phyloP scores from a whole-genome alignment of 2,113 vertebrate species.

The Chelonoidis abingdonii region DNA sequence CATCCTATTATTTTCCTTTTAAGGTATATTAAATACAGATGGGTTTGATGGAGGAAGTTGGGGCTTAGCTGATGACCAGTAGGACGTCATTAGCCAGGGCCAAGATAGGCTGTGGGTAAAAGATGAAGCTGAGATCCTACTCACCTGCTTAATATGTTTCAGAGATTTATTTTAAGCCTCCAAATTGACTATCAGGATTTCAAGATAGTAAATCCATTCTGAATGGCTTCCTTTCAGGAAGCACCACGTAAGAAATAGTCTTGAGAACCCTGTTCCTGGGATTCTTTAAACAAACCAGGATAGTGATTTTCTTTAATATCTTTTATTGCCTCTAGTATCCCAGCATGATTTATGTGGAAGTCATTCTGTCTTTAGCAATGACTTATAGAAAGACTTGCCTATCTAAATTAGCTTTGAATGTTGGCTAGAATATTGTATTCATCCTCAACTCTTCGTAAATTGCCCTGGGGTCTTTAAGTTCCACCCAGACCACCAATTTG shows the following conservation, averaged over 20 bases:
- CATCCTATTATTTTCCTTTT: not conserved
- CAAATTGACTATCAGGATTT: constrained; percentile 58
- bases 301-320: constrained; percentile 7
- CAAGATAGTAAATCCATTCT: constrained; percentile 55
- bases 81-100: constrained; percentile 59
- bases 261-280: constrained; percentile 37
- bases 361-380: not conserved
- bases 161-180: constrained; percentile 67
- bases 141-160: constrained; percentile 61
- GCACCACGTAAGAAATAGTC: constrained; percentile 22
- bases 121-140: constrained; percentile 53
- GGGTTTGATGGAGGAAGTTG: constrained; percentile 36
- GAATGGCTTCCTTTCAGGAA: constrained; percentile 52
- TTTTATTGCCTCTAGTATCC: constrained; percentile 13
- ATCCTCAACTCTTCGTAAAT: not conserved
- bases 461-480: not conserved
- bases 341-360: not conserved
- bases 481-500: not conserved
- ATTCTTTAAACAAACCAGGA: constrained; percentile 36
- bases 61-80: constrained; percentile 65
- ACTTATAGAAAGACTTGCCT: not conserved
- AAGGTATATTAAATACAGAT: constrained; percentile 42
- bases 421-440: rapidly evolving
- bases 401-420: not conserved
- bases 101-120: constrained; percentile 59